phyloP scores from a whole-genome alignment of 2,888 invertebrate genomes.

The Octonoba sinensis region DNA sequence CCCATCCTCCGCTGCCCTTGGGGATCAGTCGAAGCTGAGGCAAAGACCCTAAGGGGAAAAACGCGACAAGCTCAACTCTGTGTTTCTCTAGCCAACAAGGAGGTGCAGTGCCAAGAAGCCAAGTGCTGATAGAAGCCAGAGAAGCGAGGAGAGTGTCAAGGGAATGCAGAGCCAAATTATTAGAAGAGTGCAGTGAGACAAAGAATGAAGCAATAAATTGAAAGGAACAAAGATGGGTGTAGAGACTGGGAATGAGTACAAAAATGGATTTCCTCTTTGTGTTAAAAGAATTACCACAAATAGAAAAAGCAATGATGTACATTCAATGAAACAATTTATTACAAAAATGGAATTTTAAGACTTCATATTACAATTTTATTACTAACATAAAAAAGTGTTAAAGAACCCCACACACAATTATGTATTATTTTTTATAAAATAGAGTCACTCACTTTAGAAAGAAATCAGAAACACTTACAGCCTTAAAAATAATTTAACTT shows the following conservation, averaged over 20 bases:
- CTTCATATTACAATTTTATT: too few relatives aligned
- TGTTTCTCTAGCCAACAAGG: neutral
- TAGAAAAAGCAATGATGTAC: too few relatives aligned
- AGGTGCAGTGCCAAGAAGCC: constrained; percentile 2
- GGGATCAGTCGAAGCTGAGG: constrained; percentile 52
- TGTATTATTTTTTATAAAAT: too few relatives aligned
- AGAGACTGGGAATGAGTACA: neutral
- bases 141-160: neutral
- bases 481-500: too few relatives aligned
- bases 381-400: too few relatives aligned
- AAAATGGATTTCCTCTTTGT: too few relatives aligned
- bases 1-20: constrained; percentile 57
- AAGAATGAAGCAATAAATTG: neutral
- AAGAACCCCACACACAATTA: too few relatives aligned
- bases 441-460: too few relatives aligned
- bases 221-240: neutral
- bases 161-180: neutral
- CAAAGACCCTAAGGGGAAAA: constrained; percentile 51
- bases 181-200: constrained; percentile 1
- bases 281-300: too few relatives aligned
- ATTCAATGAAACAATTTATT: too few relatives aligned
- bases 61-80: neutral
- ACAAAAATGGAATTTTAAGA: too few relatives aligned
- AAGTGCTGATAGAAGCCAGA: neutral
- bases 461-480: too few relatives aligned